Conservation (phyloP, 2,797 vertebrate genomes). For the Rachycentron canadum region DNA sequence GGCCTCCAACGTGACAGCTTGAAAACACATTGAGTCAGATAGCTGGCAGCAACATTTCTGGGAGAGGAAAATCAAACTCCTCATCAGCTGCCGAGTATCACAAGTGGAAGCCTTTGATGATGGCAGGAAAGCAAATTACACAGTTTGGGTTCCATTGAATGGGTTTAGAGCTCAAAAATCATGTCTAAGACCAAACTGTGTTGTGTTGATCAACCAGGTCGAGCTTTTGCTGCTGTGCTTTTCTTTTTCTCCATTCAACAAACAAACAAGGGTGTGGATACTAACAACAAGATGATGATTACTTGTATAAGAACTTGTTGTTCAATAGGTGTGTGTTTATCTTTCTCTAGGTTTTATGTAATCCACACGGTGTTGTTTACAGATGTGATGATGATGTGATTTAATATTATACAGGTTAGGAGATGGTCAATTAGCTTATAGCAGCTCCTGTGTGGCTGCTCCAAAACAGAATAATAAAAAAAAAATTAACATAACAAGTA, state of each 20-base stretch:
- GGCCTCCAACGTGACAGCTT: conserved; percentile 42
- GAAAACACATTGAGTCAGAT: conserved; percentile 42
- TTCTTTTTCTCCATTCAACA: neutral
- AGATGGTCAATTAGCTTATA: neutral
- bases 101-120: conserved; percentile 30
- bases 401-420: conserved; percentile 18
- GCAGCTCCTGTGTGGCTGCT: neutral
- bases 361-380: conserved; percentile 51
- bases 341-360: conserved; percentile 30
- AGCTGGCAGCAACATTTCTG: conserved; percentile 36
- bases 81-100: conserved; percentile 43
- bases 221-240: conserved; percentile 17
- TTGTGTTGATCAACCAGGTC: conserved; percentile 18
- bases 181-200: conserved; percentile 19
- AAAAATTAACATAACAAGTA: neutral
- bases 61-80: conserved; percentile 39
- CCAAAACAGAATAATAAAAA: neutral
- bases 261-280: conserved; percentile 23
- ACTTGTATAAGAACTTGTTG: conserved; percentile 36
- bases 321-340: conserved; percentile 26
- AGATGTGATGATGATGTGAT: conserved; percentile 37
- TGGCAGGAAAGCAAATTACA: conserved; percentile 43
- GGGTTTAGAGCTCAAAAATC: conserved; percentile 29
- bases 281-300: conserved; percentile 33
- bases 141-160: conserved; percentile 35